Evolutionary conservation across 2,797 vertebrate genomes (phyloP).

Genomic region (Chloroceryle amazona): DNA sequence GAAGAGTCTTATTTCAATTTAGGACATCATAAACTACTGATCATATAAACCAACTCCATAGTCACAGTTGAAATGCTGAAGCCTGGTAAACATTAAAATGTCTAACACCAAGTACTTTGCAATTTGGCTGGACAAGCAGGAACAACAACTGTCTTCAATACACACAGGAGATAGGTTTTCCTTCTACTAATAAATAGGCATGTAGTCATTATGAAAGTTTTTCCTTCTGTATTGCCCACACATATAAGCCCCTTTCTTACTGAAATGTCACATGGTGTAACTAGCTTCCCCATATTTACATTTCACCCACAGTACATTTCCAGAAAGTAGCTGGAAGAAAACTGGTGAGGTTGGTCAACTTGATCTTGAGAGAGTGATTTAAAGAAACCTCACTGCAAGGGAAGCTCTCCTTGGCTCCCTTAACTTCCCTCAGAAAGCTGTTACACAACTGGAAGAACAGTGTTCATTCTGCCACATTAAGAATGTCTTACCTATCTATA

Average conservation of each 20-base stretch:
- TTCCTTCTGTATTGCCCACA: not conserved
- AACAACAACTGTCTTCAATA: not conserved
- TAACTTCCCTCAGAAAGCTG: not conserved
- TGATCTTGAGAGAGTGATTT: not conserved
- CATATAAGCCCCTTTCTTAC: not conserved
- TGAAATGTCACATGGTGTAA: not conserved
- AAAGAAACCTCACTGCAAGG: not conserved
- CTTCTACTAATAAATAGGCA: not conserved
- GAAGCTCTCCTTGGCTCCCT: not conserved
- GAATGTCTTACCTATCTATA: not conserved
- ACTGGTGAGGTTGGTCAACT: not conserved
- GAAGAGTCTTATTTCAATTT: not conserved
- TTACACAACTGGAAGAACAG: not conserved
- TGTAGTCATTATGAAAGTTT: fast-evolving
- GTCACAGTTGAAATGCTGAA: not conserved
- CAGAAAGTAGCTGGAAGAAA: not conserved
- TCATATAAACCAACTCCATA: not conserved
- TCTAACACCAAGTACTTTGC: not conserved
- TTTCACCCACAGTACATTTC: not conserved
- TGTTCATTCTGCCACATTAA: not conserved
- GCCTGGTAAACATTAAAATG: not conserved
- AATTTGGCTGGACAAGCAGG: not conserved
- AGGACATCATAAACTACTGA: not conserved
- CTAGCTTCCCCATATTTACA: not conserved
- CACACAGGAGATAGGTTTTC: not conserved